Evolutionary conservation across 2,888 invertebrate genomes (phyloP).

Genomic region (Adelognathus sp.): DNA sequence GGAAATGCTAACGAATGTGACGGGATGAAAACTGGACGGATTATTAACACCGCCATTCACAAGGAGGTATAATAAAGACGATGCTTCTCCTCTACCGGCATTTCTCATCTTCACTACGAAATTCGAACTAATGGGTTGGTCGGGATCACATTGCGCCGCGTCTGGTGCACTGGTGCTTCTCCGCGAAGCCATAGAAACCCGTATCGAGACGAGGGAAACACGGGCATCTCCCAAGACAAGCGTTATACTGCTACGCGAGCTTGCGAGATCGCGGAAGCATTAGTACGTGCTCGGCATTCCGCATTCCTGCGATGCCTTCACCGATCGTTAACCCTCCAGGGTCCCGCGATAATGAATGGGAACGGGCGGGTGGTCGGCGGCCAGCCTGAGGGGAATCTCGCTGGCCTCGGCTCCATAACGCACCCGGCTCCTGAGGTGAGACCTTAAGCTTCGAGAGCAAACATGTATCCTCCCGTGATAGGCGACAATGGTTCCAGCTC

Average conservation of each 20-base stretch:
- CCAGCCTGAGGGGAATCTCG: slow-evolving; percentile 8
- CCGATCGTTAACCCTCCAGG: slow-evolving; percentile 73
- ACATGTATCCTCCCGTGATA: background rate
- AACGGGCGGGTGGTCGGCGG: slow-evolving; percentile 33
- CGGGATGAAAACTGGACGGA: slow-evolving; percentile 41
- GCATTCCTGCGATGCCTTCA: slow-evolving; percentile 71
- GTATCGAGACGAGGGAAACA: slow-evolving; percentile 15
- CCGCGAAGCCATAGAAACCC: slow-evolving; percentile 46
- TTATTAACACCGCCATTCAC: slow-evolving; percentile 47
- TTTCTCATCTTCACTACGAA: slow-evolving; percentile 26
- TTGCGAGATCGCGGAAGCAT: slow-evolving; percentile 56
- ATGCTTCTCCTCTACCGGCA: background rate
- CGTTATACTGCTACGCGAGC: slow-evolving; percentile 24
- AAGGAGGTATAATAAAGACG: slow-evolving; percentile 14
- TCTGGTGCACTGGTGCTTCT: slow-evolving; percentile 28
- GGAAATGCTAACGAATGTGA: background rate
- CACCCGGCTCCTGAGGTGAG: slow-evolving; percentile 18
- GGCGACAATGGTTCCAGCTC: background rate
- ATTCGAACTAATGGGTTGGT: slow-evolving; percentile 55
- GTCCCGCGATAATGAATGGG: slow-evolving; percentile 69
- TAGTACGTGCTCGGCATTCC: slow-evolving; percentile 72
- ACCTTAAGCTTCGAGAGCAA: slow-evolving; percentile 10
- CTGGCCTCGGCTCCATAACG: background rate
- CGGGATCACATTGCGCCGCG: slow-evolving; percentile 48
- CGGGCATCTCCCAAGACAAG: slow-evolving; percentile 9